phyloP scores from a whole-genome alignment of 2,113 vertebrate species.

The Setophaga petechia region DNA sequence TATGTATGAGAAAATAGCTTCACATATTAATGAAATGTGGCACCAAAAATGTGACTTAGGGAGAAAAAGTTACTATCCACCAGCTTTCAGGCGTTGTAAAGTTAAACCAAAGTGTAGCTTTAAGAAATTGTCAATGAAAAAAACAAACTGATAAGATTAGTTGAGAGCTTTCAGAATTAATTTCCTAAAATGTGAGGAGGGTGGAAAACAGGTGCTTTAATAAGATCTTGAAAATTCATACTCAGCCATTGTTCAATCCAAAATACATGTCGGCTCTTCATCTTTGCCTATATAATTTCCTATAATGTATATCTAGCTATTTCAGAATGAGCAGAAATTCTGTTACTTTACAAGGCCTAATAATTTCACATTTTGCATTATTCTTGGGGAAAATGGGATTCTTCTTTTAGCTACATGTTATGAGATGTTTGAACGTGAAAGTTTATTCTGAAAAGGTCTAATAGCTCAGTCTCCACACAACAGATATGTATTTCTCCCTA shows the following conservation, averaged over 20 bases:
- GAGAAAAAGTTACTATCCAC: background rate
- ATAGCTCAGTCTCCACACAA: background rate
- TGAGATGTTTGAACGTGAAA: background rate
- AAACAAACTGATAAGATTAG: background rate
- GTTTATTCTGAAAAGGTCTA: background rate
- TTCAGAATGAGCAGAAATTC: background rate
- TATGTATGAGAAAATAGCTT: background rate
- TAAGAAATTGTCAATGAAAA: background rate
- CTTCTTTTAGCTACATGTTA: background rate
- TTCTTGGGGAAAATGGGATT: background rate
- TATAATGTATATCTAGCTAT: background rate
- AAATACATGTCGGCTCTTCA: background rate
- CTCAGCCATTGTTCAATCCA: background rate
- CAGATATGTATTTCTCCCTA: background rate
- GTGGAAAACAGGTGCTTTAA: background rate
- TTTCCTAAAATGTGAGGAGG: background rate
- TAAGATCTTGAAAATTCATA: background rate
- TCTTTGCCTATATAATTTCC: background rate
- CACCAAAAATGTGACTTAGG: background rate
- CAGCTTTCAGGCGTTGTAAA: background rate
- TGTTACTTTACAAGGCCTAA: background rate
- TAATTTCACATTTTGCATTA: background rate
- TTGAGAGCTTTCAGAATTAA: background rate
- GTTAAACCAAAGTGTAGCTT: background rate
- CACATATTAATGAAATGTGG: background rate